Base-by-base conservation (phyloP, 1,140 invertebrate genomes). In the Samia ricini region DNA sequence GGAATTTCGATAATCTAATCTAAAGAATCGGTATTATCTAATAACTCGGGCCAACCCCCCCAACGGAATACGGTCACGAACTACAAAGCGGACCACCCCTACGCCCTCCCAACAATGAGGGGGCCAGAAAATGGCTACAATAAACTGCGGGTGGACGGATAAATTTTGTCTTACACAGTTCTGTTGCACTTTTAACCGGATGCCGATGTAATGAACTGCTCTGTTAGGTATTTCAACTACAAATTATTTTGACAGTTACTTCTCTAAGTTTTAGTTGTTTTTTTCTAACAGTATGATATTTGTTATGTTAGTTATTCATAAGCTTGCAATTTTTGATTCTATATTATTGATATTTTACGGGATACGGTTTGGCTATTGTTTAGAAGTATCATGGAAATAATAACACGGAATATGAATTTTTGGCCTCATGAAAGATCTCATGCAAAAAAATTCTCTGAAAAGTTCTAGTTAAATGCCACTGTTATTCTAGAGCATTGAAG, bases 81-180 rank as follows among this genome's bases (percentile, higher is more conserved):
- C 62, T 72, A 69, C 61, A 64, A 57, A 62, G 36, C 57, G 33
- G 36, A 21, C 23, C 54, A 52, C 51, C 51, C 51, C 19, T n/a
- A 48, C n/a, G 2, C 10, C 65, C 56, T 23, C 60, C 49, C 49
- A 62, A 71, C 68, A 66, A 72, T 69, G 61, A n/a, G n/a, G 66
- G 60, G 64, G 54, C 55, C 61, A 67, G 64, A 71, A 66, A 76
- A 74, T 74, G 73, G 66, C 64, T 69, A 74, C 72, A 76, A 77
- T 77, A 71, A 73, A 77, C 60, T 52, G 61, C 15, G 56, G 57
- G 42, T 56, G 23, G 57, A 29, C 50, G 63, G 67, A 76, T 79
- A 76, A 76, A 79, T 71, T 76, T 74, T 71, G 65, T 71, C 61
- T 69, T 70, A 66, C 61, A 55, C 49, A 68, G 60, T 60, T 33